phyloP scores from a whole-genome alignment of 1,140 invertebrate species.

The Drosophila murphyi region DNA sequence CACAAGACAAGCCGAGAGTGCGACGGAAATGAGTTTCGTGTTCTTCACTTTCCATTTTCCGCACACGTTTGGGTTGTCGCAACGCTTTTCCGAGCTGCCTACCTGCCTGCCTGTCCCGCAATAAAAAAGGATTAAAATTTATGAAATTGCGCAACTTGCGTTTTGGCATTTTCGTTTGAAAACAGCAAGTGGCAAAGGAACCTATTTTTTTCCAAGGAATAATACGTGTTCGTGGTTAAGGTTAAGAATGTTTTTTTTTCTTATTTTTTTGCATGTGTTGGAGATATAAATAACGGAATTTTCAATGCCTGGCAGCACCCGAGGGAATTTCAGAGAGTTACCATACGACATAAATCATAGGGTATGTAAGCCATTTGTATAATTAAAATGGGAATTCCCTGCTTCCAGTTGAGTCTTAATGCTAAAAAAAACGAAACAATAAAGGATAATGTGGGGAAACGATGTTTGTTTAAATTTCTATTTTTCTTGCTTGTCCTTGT shows the following conservation, averaged over 20 bases:
- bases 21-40: constrained; percentile 78
- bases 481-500: neutral
- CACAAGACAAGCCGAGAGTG: constrained; percentile 31
- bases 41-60: constrained; percentile 77
- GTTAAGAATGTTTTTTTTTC: constrained; percentile 22
- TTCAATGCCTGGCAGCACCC: constrained; percentile 7
- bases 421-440: neutral
- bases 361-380: constrained; percentile 20
- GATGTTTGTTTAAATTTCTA: constrained; percentile 31
- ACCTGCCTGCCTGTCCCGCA: constrained; percentile 28
- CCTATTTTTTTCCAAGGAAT: constrained; percentile 21
- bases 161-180: constrained; percentile 62
- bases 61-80: constrained; percentile 43
- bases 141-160: constrained; percentile 70
- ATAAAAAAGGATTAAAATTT: constrained; percentile 83
- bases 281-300: constrained; percentile 68
- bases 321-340: constrained; percentile 30
- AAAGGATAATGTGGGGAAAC: neutral
- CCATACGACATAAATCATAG: constrained; percentile 39
- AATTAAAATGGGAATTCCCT: neutral
- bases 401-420: constrained; percentile 1
- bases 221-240: constrained; percentile 70
- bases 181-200: constrained; percentile 47
- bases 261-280: constrained; percentile 13
- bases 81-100: neutral